Evolutionary conservation across 2,888 invertebrate genomes (phyloP).

Genomic region (Cheilosia vernalis): DNA sequence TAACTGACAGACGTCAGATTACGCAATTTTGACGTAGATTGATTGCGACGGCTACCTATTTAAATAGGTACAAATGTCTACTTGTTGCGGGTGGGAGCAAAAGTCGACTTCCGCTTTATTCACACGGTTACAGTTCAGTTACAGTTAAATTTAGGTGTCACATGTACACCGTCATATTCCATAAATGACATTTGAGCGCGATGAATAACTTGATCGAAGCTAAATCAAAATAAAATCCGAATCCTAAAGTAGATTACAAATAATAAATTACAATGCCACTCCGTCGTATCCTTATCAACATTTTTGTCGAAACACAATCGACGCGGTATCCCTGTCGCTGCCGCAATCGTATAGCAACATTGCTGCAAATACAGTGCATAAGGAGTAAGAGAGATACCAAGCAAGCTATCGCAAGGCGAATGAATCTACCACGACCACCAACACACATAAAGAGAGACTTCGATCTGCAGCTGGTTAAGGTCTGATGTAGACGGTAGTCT

Average conservation of each 20-base stretch:
- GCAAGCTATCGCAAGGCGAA: constrained; percentile 30
- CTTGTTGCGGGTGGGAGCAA: no score
- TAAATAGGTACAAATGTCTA: no score
- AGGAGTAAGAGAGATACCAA: constrained; percentile 50
- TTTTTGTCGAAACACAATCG: background rate
- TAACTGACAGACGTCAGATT: no score
- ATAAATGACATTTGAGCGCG: no score
- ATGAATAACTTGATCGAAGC: no score
- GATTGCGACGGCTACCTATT: no score
- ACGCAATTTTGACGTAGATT: no score
- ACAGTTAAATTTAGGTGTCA: no score
- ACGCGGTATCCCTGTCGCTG: background rate
- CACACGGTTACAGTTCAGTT: no score
- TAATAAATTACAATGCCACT: background rate
- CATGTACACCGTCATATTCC: no score
- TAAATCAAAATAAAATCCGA: no score
- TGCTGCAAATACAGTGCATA: background rate
- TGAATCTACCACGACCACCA: constrained; percentile 22
- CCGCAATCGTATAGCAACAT: constrained; percentile 38
- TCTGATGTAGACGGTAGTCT: background rate
- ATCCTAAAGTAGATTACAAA: background rate
- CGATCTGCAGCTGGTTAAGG: constrained; percentile 10
- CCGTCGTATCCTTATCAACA: constrained; percentile 42
- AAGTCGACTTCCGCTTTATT: no score
- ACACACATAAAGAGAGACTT: constrained; percentile 19